phyloP scores from a whole-genome alignment of 2,888 invertebrate genomes.

The Habroteleia sp. region DNA sequence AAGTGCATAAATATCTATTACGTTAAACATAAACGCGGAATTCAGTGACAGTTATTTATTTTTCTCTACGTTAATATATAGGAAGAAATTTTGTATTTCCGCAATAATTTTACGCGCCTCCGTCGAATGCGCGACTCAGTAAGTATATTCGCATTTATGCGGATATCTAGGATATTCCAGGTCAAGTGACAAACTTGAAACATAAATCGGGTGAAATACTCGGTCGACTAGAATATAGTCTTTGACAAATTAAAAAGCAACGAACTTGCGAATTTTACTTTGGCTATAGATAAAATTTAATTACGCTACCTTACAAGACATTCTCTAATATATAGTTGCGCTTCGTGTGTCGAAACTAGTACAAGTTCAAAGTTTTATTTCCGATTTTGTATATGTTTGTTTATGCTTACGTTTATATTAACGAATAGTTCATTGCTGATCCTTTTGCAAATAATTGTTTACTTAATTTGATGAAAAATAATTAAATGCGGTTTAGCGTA shows the following conservation, averaged over 20 bases:
- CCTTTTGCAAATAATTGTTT: constrained; percentile 1
- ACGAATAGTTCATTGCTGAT: background rate
- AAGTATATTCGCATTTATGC: constrained; percentile 16
- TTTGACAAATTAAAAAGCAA: constrained; percentile 25
- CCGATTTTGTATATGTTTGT: constrained; percentile 3
- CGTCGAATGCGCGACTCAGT: background rate
- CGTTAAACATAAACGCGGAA: background rate
- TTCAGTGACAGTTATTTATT: background rate
- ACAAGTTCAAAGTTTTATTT: constrained; percentile 15
- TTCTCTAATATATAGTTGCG: constrained; percentile 22
- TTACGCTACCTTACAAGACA: constrained; percentile 16
- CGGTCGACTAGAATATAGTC: constrained; percentile 7
- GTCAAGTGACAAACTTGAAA: constrained; percentile 45
- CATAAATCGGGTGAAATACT: constrained; percentile 36
- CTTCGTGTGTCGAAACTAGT: constrained; percentile 8
- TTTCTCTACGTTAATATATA: background rate
- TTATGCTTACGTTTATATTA: background rate
- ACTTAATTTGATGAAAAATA: no score
- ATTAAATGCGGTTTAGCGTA: no score
- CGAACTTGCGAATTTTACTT: constrained; percentile 16
- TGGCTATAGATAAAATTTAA: constrained; percentile 18
- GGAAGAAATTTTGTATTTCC: background rate
- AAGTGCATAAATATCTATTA: constrained; percentile 1
- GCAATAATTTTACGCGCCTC: background rate
- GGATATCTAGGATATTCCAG: constrained; percentile 22